A percentile compares a stretch with the other conserved stretches of the same genome.
These are phyloP conservation scores for Ardeotis arabs DNA, from an alignment of 2,113 vertebrate genomes.

Conservation along the genomic window DNA sequence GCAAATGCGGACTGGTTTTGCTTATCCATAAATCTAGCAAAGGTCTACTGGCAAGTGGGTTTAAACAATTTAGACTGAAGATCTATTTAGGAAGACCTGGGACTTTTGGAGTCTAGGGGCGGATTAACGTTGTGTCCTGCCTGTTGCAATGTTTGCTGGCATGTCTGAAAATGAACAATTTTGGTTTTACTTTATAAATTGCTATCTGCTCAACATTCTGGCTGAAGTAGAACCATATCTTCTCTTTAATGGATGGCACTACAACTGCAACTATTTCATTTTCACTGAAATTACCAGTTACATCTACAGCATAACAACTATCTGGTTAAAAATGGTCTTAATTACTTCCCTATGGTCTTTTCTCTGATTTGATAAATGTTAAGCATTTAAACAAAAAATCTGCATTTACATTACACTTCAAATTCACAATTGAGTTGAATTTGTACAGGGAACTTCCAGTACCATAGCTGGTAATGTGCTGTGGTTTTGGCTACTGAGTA, in stretches of 20 bases:
- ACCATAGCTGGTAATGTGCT: neutral
- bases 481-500: neutral
- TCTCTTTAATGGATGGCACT: neutral
- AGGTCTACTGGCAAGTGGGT: neutral
- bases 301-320: neutral
- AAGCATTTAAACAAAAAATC: neutral
- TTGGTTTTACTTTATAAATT: neutral
- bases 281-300: neutral
- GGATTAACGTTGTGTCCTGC: fast-evolving
- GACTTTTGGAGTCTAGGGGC: neutral
- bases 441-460: neutral
- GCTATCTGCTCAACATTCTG: neutral
- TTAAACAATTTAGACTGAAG: neutral
- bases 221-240: neutral
- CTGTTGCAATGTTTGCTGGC: neutral
- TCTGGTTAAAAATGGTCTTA: neutral
- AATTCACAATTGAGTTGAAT: neutral
- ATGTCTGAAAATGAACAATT: neutral
- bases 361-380: neutral
- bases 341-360: neutral
- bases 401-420: neutral
- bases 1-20: neutral
- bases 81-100: neutral
- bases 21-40: neutral
- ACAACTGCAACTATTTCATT: neutral